phyloP scores from a whole-genome alignment of 2,113 vertebrate genomes.

The Xyrauchen texanus region DNA sequence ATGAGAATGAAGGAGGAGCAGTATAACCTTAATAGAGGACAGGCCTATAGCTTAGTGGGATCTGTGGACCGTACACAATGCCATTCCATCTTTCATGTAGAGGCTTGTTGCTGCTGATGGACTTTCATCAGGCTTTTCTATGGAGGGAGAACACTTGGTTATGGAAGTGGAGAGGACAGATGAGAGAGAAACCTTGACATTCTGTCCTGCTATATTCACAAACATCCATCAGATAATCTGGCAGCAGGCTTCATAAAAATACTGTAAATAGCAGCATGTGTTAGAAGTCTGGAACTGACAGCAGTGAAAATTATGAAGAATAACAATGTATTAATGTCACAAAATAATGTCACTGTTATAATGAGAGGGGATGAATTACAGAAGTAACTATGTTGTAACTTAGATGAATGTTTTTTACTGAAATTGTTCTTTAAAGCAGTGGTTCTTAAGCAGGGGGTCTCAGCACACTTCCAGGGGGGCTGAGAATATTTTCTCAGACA shows the following conservation, averaged over 20 bases:
- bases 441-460: too few relatives aligned
- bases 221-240: constrained; percentile 28
- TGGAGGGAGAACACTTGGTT: not conserved
- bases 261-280: constrained; percentile 7
- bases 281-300: constrained; percentile 4
- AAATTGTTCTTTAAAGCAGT: too few relatives aligned
- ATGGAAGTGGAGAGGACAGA: not conserved
- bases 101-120: constrained; percentile 39
- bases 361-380: not conserved
- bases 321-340: not conserved
- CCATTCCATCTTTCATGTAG: not conserved
- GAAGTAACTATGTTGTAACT: not conserved
- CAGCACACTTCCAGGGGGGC: too few relatives aligned
- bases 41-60: constrained; percentile 26
- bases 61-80: not conserved
- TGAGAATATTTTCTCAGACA: too few relatives aligned
- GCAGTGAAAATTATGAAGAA: constrained; percentile 9
- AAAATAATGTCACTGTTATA: not conserved
- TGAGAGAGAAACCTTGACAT: constrained; percentile 8
- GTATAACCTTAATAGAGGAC: constrained; percentile 17
- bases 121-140: constrained; percentile 35
- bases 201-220: constrained; percentile 16
- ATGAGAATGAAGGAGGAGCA: not conserved
- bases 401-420: too few relatives aligned
- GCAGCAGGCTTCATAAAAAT: constrained; percentile 3